These are phyloP conservation scores for Lepidurus packardi DNA, from an alignment of 1,140 invertebrate species.

Conservation along the genomic window DNA sequence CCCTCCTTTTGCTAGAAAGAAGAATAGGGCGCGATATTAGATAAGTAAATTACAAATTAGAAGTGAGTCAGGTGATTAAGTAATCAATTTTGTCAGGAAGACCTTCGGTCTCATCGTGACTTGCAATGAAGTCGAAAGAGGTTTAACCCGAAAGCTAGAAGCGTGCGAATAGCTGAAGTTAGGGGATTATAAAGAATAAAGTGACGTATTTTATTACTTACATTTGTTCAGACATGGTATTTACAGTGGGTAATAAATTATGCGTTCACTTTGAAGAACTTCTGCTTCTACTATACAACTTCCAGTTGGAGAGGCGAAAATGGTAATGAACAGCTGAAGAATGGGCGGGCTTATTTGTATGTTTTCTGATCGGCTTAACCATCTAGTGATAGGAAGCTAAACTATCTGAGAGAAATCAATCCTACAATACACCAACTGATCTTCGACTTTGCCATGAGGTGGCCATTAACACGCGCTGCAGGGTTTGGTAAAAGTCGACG, in stretches of 20 bases:
- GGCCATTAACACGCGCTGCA: too few relatives aligned
- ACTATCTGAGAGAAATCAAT: too few relatives aligned
- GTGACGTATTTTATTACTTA: background rate
- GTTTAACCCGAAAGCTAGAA: background rate
- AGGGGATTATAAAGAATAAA: background rate
- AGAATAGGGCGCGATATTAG: too few relatives aligned
- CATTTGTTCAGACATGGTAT: background rate
- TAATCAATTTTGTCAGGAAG: too few relatives aligned
- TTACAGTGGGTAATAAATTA: background rate
- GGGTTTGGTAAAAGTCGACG: too few relatives aligned
- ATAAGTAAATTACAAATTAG: too few relatives aligned
- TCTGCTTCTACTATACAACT: background rate
- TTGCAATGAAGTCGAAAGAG: too few relatives aligned
- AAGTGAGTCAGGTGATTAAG: too few relatives aligned
- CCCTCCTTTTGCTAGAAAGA: too few relatives aligned
- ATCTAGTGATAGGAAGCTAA: background rate
- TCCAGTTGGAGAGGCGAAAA: background rate
- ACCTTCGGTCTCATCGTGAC: too few relatives aligned
- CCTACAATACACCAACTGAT: background rate
- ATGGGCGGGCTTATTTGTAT: background rate
- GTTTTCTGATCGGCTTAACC: background rate
- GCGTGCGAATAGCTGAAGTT: background rate
- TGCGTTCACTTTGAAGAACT: background rate
- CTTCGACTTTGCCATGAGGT: too few relatives aligned
- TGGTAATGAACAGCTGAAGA: background rate